A percentile compares a stretch with the other conserved stretches of the same genome.
Conservation (phyloP, 1,140 invertebrate species). For the Cephus cinctus region DNA sequence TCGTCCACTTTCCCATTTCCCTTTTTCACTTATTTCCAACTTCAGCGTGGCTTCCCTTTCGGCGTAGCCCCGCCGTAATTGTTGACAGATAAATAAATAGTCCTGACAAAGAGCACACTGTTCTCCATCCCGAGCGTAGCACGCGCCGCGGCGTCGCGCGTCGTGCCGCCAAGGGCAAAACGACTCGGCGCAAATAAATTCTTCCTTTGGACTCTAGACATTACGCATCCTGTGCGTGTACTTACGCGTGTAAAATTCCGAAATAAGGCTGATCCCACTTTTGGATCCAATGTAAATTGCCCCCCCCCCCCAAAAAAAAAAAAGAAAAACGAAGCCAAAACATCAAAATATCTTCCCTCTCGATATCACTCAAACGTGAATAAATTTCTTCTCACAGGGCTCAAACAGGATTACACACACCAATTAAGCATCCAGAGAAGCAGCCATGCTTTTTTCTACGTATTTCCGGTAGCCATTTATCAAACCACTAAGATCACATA, state of each 20-base stretch:
- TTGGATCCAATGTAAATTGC: conserved; percentile 7
- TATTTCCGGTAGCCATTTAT: conserved; percentile 56
- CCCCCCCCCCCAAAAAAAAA: background rate
- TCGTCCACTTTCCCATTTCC: too few relatives aligned
- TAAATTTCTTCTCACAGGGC: too few relatives aligned
- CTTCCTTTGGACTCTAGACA: too few relatives aligned
- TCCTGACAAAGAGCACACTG: conserved; percentile 44
- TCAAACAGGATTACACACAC: too few relatives aligned
- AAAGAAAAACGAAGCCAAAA: too few relatives aligned
- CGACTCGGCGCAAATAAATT: conserved; percentile 24
- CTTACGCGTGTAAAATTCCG: too few relatives aligned
- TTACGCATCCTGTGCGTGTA: too few relatives aligned
- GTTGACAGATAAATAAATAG: conserved; percentile 55
- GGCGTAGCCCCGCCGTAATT: conserved; percentile 42
- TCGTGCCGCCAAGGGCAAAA: conserved; percentile 39
- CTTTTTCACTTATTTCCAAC: too few relatives aligned
- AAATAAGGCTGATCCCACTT: too few relatives aligned
- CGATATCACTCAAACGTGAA: too few relatives aligned
- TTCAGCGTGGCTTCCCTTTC: conserved; percentile 32
- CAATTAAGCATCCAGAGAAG: conserved; percentile 48
- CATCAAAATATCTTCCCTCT: too few relatives aligned
- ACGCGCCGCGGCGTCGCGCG: conserved; percentile 35
- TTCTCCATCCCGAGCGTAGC: conserved; percentile 29
- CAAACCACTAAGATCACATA: conserved; percentile 53
- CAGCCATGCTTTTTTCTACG: conserved; percentile 43